Evolutionary conservation across 2,888 invertebrate species (phyloP), one percentile per base, ranked within the genome.

Genomic region (Serrognathus titanus): DNA sequence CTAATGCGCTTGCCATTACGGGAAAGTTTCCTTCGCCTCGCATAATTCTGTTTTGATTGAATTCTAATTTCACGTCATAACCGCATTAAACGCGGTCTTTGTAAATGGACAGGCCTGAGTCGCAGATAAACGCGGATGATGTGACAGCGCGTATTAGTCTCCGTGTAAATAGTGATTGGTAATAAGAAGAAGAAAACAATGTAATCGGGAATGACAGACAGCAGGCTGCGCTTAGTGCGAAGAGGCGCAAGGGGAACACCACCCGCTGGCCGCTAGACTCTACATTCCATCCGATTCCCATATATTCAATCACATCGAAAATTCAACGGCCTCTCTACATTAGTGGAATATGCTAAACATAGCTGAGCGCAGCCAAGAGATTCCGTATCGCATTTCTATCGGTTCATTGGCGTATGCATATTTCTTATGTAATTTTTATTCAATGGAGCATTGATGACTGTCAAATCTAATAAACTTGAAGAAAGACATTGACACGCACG

Each of bases 271-370:
- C 55, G 57, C 57, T 58, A 52, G 62, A 65, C 66, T 62, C 63
- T 61, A 62, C 69, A 70, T 70, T 69, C 67, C 69, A 67, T 63
- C 60, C 57, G 63, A 66, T 66, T 66, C 67, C 66, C 65, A 62
- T 66, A 63, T 66, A 65, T 58, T 63, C 63, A 63, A 69, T 67
- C 64, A 61, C 43, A 11, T 11, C 43, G 43, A 40, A 40, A 40
- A 40, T 12, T 40, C 40, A 40, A 40, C 40, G 40, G 40, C 40
- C 11, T 12, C 40, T 40, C 11, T 40, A 9, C 40, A 40, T 40
- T 40, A 40, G 40, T 6, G 40, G 12, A 40, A 40, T 40, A 40
- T 40, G 12, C 40, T 40, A 12, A 12, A 6, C 40, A 12, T 40
- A 40, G 11, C 7, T 40, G 40, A 40, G 12, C 24, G 40, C 40